Base-by-base conservation (phyloP, 2,888 invertebrate species). In the Priocnemis perturbator region DNA sequence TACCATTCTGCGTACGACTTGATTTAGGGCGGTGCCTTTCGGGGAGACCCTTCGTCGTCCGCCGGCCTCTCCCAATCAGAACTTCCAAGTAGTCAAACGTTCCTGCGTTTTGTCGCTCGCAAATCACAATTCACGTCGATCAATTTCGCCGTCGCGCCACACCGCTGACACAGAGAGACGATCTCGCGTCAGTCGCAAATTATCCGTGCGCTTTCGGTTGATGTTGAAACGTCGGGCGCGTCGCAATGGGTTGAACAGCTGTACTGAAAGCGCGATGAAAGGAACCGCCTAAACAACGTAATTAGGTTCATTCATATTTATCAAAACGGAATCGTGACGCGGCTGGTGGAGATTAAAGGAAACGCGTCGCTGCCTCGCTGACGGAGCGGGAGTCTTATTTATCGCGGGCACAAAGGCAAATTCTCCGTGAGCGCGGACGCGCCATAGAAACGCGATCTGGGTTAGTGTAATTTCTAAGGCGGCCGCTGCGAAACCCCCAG, bases 401-500 rank as follows among this genome's bases (percentile, higher is more conserved):
- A 74, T 77, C 63, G 64, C 63, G 63, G 26, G 60, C 71, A 69
- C 77, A 73, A 76, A 76, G 74, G 71, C 74, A 75, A 78, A 76
- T 81, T 71, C 73, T 48, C 37, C 52, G 30, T 20, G 17, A 44
- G 61, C 57, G 72, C 50, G 50, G 56, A 26, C 56, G 60, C 57
- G 64, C 59, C 59, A 64, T 60, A 67, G 67, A 70, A 77, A 78
- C 61, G 69, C 73, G 76, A 82, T 79, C 73, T 71, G 71, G 67
- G 75, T 78, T 76, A 74, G 69, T 68, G 68, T 78, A 79, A 79
- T 77, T 79, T 76, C 72, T 76, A 66, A 69, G 68, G 71, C 30
- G 37, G 37, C 11, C 37, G 37, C 14, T 11, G 37, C 37, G 7
- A 37, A 37, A 37, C 4, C 11, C 11, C 37, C 11, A 11, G 37